phyloP scores from a whole-genome alignment of 2,113 vertebrate genomes.

The Apteryx mantelli region DNA sequence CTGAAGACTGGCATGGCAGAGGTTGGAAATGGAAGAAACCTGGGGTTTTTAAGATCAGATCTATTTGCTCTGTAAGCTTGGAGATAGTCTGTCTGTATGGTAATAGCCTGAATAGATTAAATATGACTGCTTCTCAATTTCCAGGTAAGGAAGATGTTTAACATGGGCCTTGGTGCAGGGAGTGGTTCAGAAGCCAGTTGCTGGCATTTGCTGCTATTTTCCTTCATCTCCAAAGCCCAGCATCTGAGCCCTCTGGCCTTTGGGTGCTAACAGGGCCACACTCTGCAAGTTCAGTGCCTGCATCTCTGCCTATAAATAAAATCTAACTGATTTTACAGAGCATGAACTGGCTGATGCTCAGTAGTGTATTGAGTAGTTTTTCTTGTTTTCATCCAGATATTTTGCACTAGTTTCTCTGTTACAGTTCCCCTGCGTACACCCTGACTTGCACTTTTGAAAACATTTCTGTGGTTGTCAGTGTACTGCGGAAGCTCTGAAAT shows the following conservation, averaged over 20 bases:
- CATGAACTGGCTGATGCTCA: neutral
- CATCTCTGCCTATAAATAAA: neutral
- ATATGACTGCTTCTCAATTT: neutral
- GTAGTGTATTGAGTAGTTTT: neutral
- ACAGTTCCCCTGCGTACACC: neutral
- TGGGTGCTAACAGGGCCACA: neutral
- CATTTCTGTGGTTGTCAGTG: neutral
- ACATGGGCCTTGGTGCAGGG: neutral
- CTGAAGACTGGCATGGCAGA: neutral
- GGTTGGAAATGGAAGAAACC: neutral
- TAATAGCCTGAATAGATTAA: neutral
- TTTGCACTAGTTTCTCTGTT: neutral
- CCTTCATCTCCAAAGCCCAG: neutral
- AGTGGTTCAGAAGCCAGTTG: neutral
- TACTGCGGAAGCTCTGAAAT: neutral
- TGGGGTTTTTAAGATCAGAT: neutral
- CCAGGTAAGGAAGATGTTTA: neutral
- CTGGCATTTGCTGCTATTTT: neutral
- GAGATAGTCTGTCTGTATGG: neutral
- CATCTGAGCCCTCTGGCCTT: neutral
- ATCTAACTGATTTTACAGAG: neutral
- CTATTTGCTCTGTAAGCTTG: neutral
- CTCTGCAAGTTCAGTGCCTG: neutral
- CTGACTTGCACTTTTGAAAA: neutral
- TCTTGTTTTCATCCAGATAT: neutral